These are phyloP conservation scores for Oophaga pumilio DNA, from an alignment of 2,113 vertebrate genomes.

Conservation along the genomic window DNA sequence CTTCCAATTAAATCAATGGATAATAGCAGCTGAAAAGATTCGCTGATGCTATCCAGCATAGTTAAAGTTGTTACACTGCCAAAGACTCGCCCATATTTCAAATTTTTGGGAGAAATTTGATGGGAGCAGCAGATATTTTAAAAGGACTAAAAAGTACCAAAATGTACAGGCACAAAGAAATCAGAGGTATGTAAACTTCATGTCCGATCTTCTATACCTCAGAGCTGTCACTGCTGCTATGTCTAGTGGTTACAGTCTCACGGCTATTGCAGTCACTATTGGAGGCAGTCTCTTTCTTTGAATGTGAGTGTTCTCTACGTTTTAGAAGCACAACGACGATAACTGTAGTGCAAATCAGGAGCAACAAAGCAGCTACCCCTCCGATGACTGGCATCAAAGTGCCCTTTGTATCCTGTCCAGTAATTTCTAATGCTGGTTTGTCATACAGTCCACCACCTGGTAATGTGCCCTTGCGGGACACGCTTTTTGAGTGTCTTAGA, in stretches of 20 bases:
- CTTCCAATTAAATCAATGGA: not conserved
- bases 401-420: slow-evolving; percentile 62
- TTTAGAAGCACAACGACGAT: slow-evolving; percentile 66
- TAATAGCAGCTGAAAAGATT: not conserved
- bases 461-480: slow-evolving; percentile 67
- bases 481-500: slow-evolving; percentile 67
- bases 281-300: slow-evolving; percentile 65
- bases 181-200: not conserved
- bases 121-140: not conserved
- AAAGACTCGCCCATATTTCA: not conserved
- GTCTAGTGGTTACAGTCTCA: slow-evolving; percentile 58
- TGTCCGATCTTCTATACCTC: slow-evolving; percentile 67
- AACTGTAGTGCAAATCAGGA: slow-evolving; percentile 68
- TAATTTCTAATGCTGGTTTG: slow-evolving; percentile 68
- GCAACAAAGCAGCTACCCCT: slow-evolving; percentile 68
- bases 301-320: slow-evolving; percentile 60
- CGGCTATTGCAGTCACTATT: slow-evolving; percentile 62
- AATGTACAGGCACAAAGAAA: slow-evolving; percentile 1
- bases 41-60: not conserved
- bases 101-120: not conserved
- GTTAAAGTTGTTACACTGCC: not conserved
- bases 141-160: not conserved
- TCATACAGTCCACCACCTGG: slow-evolving; percentile 58
- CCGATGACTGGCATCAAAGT: slow-evolving; percentile 64
- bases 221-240: slow-evolving; percentile 68